Percentiles rank a stretch among this genome's conserved stretches.
Evolutionary conservation across 2,113 vertebrate genomes (phyloP).

Genomic region (Myiagra hebetior): DNA sequence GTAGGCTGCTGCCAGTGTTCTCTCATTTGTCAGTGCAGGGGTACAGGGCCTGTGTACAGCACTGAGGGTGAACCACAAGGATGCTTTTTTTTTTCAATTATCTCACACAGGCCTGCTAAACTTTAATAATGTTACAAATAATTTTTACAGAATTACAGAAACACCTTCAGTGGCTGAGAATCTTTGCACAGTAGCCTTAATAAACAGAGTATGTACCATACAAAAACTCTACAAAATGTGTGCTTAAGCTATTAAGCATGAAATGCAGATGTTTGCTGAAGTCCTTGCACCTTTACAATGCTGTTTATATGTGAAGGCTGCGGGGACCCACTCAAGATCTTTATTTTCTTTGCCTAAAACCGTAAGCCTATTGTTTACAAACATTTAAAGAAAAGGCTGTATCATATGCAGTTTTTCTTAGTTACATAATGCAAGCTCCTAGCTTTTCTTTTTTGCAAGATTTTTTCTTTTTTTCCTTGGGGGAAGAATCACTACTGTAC

Average conservation of each 20-base stretch:
- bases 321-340: conserved; percentile 54
- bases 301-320: conserved; percentile 63
- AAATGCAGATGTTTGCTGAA: conserved; percentile 45
- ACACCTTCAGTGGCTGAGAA: neutral
- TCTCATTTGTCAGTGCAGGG: neutral
- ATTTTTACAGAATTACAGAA: conserved; percentile 5
- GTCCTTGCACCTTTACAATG: conserved; percentile 66
- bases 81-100: neutral
- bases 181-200: conserved; percentile 26
- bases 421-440: neutral
- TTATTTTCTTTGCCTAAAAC: conserved; percentile 48
- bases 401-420: neutral
- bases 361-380: neutral
- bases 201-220: neutral
- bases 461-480: neutral
- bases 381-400: neutral
- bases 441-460: conserved; percentile 6
- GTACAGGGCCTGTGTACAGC: neutral
- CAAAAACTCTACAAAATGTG: conserved; percentile 27
- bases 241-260: conserved; percentile 60
- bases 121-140: conserved; percentile 32
- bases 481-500: conserved; percentile 23
- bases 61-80: conserved; percentile 1
- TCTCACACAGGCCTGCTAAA: conserved; percentile 37
- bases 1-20: conserved; percentile 39